phyloP scores from a whole-genome alignment of 2,113 vertebrate genomes.

The Chunga burmeisteri region DNA sequence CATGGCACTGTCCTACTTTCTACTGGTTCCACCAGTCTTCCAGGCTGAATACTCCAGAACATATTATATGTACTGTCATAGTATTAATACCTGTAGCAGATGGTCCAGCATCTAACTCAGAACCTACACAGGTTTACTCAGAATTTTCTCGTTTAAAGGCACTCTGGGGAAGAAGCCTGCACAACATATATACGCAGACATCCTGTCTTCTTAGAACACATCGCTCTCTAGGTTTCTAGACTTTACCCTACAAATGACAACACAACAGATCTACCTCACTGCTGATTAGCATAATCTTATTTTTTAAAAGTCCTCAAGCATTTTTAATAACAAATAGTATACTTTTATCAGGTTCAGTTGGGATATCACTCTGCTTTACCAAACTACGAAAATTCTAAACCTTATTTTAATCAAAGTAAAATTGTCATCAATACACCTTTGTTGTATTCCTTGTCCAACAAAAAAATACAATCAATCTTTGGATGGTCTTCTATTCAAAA shows the following conservation, averaged over 20 bases:
- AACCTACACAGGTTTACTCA: neutral
- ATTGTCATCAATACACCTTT: neutral
- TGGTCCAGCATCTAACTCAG: neutral
- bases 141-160: neutral
- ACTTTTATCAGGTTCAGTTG: neutral
- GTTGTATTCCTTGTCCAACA: neutral
- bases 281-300: neutral
- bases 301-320: neutral
- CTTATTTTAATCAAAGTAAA: neutral
- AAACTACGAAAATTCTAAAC: neutral
- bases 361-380: neutral
- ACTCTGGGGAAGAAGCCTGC: neutral
- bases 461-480: neutral
- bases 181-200: neutral
- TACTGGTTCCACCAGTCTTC: neutral
- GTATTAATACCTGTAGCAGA: neutral
- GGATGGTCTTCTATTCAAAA: neutral
- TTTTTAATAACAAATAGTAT: neutral
- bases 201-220: neutral
- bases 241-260: neutral
- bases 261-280: neutral
- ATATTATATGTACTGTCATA: neutral
- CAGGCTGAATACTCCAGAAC: neutral
- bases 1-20: neutral
- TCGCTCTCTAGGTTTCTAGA: neutral